Base-by-base conservation (phyloP, 2,888 invertebrate genomes). In the Synergus gifuensis region DNA sequence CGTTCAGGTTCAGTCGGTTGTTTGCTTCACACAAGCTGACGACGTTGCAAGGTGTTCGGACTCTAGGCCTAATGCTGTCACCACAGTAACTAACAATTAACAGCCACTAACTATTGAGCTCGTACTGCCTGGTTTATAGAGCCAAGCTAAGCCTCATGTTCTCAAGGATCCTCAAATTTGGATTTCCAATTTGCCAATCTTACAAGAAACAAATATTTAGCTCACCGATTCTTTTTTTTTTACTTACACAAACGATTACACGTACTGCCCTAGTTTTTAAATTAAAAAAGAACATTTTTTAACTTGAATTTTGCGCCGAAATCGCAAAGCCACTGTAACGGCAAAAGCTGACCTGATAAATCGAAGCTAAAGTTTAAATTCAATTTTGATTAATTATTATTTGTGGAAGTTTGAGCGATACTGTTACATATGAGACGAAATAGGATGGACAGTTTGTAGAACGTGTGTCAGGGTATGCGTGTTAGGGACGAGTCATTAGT, bases 81-180 rank as follows among this genome's bases (percentile, higher is more conserved):
- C 79, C 81, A 83, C 82, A 82, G 83, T 88, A 88, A 87, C 88
- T 87, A 88, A 88, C 88, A 88, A 88, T 88, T 88, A 88, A 81
- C 84, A 76, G 83, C 60, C 67, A 58, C 66, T 44, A 76, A 76
- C 22, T 44, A 49, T 36, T 3, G 4, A 36, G 5, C 16, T 62
- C 22, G 62, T 14, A 28, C 62, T 14, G 46, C 28, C 36, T 63
- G 18, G 64, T 18, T 77, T 64, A 64, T 40, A 11, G 44, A 16
- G 42, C 36, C 11, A 64, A 64, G 49, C 44, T 36, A 36, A 64
- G 46, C 49, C 64, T 46, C 4, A 18, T 18, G 73, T 12, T 36
- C 18, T n/a, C 54, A 73, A 18, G 9, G 36, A n/a, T 54, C 11
- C 36, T 73, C 18, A 36, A 73, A 54, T 7, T 40, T 14, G n/a